A percentile compares a stretch with the other conserved stretches of the same genome.
phyloP scores from a whole-genome alignment of 2,888 invertebrate genomes.

The Orthosia gothica region DNA sequence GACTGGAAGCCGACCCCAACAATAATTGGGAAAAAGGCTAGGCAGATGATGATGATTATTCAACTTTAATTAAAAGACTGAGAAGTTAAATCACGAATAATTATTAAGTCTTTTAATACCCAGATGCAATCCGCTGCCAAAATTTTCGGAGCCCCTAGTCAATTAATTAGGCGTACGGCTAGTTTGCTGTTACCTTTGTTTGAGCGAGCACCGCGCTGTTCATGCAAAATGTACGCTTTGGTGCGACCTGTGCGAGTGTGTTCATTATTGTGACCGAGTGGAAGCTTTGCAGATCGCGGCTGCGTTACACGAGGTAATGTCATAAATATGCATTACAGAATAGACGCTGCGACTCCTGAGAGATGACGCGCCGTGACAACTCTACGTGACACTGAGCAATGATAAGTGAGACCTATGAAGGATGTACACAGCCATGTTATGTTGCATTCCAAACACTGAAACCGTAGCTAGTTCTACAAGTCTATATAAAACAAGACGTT shows the following conservation, averaged over 20 bases:
- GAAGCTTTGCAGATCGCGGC: conserved; percentile 52
- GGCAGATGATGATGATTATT: too few species aligned
- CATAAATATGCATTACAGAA: conserved; percentile 64
- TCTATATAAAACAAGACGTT: conserved; percentile 16
- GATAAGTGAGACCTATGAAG: conserved; percentile 12
- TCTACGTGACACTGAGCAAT: conserved; percentile 46
- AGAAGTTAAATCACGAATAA: not conserved
- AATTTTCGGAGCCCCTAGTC: conserved; percentile 29
- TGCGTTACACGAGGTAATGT: conserved; percentile 50
- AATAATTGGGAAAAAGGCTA: too few species aligned
- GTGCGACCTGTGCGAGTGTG: conserved; percentile 24
- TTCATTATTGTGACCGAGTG: conserved; percentile 60
- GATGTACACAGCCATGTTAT: not conserved
- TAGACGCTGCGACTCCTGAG: conserved; percentile 30
- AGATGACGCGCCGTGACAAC: conserved; percentile 15
- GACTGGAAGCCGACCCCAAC: too few species aligned
- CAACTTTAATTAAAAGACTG: not conserved
- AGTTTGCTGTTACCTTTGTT: conserved; percentile 59
- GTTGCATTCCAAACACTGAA: not conserved
- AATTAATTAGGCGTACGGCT: conserved; percentile 57
- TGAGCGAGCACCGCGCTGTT: conserved; percentile 26
- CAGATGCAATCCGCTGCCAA: conserved; percentile 8
- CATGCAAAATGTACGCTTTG: conserved; percentile 52
- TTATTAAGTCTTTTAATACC: conserved; percentile 5
- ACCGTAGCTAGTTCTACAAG: not conserved